Evolutionary conservation across 2,113 vertebrate species (phyloP).

Genomic region (Alexandromys fortis): DNA sequence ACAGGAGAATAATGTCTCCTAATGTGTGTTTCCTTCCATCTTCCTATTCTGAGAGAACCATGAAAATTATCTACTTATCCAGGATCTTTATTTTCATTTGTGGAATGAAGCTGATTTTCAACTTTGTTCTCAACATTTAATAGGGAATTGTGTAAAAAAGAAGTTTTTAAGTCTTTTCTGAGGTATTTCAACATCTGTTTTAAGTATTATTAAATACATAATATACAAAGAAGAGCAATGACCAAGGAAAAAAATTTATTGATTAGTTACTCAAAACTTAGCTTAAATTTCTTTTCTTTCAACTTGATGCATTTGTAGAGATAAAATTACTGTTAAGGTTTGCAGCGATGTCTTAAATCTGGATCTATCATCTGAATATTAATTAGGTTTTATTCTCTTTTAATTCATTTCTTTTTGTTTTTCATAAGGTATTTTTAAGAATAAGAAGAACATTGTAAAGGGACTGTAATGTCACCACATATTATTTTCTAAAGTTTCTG

Average conservation of each 20-base stretch:
- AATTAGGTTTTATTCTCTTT: constrained; percentile 34
- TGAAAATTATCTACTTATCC: background rate
- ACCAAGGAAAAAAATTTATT: background rate
- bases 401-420: background rate
- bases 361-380: background rate
- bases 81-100: background rate
- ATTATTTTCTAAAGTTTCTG: background rate
- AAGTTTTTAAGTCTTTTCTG: background rate
- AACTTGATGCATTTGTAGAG: background rate
- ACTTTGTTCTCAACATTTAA: background rate
- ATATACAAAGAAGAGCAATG: background rate
- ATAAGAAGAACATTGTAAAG: constrained; percentile 38
- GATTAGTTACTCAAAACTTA: background rate
- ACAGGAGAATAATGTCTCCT: background rate
- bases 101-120: background rate
- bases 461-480: background rate
- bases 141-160: background rate
- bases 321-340: constrained; percentile 15
- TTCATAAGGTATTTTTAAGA: background rate
- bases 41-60: background rate
- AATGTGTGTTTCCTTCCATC: background rate
- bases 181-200: background rate
- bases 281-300: background rate
- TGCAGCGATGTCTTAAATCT: constrained; percentile 20
- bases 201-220: constrained; percentile 12